Base-by-base conservation (phyloP, 2,797 vertebrate species). In the Urocyon cinereoargenteus region DNA sequence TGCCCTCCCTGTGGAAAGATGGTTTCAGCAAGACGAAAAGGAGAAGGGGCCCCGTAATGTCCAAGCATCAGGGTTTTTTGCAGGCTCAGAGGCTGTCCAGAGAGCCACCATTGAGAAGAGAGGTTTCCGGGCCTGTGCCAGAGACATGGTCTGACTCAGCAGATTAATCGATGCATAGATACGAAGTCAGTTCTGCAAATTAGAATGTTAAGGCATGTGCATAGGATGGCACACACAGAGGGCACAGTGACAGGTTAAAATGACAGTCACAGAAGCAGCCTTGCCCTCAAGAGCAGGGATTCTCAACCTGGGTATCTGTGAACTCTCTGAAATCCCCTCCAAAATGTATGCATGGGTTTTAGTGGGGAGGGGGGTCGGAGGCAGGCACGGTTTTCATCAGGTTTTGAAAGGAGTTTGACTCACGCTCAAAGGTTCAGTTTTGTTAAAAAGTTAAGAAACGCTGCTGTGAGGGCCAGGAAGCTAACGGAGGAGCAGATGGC, bases 241-340 rank as follows among this genome's bases (percentile, higher is more conserved):
- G 45, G 28, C 66, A 36, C 19, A 5, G 40, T 11, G 72, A 45
- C 53, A 19, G 55, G 28, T 8, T 8, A 21, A 34, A 51, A 19
- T 0, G n/a, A 57, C 64, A 6, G 28, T 34, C 31, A 49, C 4
- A 36, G 62, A 36, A 26, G 2, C 66, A 83, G 31, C 34, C 49
- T 31, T 28, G 2, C 40, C 70, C 78, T 66, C 79, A 11, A 22
- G n/a, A 77, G 62, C 24, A 24, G 72, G 15, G 19, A 14, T 10
- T 40, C 62, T 89, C 84, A 28, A 31, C 0, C 10, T 2, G 0
- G 19, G 22, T 4, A 3, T 14, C 31, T 5, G 26, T 0, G 2
- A 86, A 26, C 5, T 2, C 26, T 34, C 34, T 1, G 36, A 45
- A 73, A 36, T 18, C 66, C 31, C 72, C 57, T 59, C 2, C 3